phyloP scores from a whole-genome alignment of 2,797 vertebrate genomes.

The Manis javanica region DNA sequence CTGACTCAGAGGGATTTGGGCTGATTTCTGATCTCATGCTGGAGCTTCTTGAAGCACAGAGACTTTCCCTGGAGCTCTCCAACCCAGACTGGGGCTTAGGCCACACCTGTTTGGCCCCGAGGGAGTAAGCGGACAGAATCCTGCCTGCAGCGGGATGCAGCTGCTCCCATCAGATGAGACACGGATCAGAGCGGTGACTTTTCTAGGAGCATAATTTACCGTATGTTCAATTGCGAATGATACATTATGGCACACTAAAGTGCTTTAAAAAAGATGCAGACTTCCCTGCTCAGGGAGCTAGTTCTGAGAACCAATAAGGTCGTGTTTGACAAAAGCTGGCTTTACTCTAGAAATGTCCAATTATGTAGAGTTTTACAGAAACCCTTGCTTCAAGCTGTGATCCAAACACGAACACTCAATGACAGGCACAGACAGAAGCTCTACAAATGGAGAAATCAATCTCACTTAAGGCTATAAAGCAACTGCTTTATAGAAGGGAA shows the following conservation, averaged over 20 bases:
- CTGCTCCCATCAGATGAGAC: slow-evolving; percentile 62
- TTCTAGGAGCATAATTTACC: slow-evolving; percentile 47
- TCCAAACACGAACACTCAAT: not conserved
- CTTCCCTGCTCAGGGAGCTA: not conserved
- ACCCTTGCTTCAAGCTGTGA: not conserved
- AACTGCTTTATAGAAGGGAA: slow-evolving; percentile 21
- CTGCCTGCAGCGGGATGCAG: not conserved
- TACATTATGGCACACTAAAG: not conserved
- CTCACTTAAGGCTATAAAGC: not conserved
- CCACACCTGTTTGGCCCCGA: slow-evolving; percentile 71
- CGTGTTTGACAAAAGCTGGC: not conserved
- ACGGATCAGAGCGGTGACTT: not conserved
- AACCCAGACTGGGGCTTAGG: slow-evolving; percentile 57
- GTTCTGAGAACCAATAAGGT: not conserved
- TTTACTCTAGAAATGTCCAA: not conserved
- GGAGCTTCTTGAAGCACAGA: slow-evolving; percentile 67
- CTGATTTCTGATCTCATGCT: slow-evolving; percentile 77
- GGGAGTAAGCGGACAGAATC: not conserved
- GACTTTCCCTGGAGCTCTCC: slow-evolving; percentile 57
- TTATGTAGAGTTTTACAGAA: not conserved
- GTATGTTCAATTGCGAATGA: not conserved
- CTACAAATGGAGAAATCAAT: not conserved
- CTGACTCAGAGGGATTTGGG: slow-evolving; percentile 69
- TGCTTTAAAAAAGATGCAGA: not conserved
- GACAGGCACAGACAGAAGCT: not conserved